Base-by-base conservation (phyloP, 2,888 invertebrate genomes). In the Pyrgus malvae region DNA sequence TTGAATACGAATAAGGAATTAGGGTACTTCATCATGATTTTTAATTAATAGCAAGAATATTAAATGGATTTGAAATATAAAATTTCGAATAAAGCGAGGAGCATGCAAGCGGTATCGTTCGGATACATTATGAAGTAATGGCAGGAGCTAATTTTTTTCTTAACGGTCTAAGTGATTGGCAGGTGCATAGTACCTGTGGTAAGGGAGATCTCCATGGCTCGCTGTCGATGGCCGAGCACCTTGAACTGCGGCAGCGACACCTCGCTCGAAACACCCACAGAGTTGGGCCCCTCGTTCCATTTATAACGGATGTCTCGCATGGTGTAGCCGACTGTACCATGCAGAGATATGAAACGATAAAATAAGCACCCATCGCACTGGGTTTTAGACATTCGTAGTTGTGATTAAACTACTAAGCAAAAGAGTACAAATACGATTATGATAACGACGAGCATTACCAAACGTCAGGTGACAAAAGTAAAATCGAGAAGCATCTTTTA, bases 231-330 rank as follows among this genome's bases (percentile, higher is more conserved):
- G 82, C 98, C 98, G 91, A 98, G 95, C 91, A 98, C 97, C 94
- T 97, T 97, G 95, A 98, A 98, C 93, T 98, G 98, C 91, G 98
- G 98, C 90, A 98, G 95, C 81, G 97, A 97, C 91, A 98, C 97
- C 92, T 97, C 97, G 91, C 95, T 95, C 92, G 97, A 97, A 83
- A 98, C 97, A 91, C 97, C 97, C 90, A 98, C 97, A 88, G 97
- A 97, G 92, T 96, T 95, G 83, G 96, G 95, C 78, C 97, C 97
- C 91, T 97, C 96, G 93, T 97, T 96, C 98, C 98, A 98, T 91
- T 96, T 96, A 95, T 98, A 98, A 84, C 97, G 95, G 93, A 97
- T 97, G 94, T 98, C 97, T 92, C 96, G 94, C 97, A 97, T 97
- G 91, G 97, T 97, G 95, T 98, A 98, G 93, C 97, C 98, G 95